Base-by-base conservation (phyloP, 2,797 vertebrate genomes). In the Tenualosa thibaudeaui region DNA sequence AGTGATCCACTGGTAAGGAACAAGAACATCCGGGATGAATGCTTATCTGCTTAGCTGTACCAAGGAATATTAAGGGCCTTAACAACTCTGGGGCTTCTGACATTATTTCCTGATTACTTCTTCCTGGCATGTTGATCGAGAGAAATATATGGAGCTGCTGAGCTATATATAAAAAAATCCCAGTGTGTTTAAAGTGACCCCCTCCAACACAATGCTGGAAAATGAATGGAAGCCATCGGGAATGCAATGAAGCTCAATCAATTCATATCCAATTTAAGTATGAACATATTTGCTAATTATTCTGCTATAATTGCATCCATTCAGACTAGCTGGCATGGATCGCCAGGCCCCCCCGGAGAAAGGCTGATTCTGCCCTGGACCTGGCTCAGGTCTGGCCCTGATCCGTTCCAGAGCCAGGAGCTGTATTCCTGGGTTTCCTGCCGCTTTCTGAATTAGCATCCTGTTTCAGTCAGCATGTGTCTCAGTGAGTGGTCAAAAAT, bases 401-500 rank as follows among this genome's bases (percentile, higher is more conserved):
- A 46, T 78, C 40, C 17, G 15, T 46, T 1, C 17, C 37, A 7
- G 37, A 75, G 31, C 31, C 68, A 5, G 68, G 68, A 13, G 68
- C 17, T 17, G 40, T 19, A 46, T 22, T 78, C 19, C 71, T 46
- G 37, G 40, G 71, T 46, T 40, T 78, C 71, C 71, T 46, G 40
- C 12, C 7, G 71, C 15, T 46, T 46, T 46, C 40, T 19, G 71
- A 78, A 78, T 78, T 78, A 78, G 71, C 71, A 78, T 78, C 40
- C 40, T 22, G 71, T 78, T 7, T 40, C 40, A 78, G 71, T 78
- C 71, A 78, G 65, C 71, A 46, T 46, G 71, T 7, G 40, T 78
- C 71, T 78, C 71, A 78, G 71, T 78, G 71, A 78, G 71, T 78
- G 71, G 71, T 78, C 71, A 78, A 78, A 78, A 78, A 78, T 78